Percentiles rank a stretch among this genome's conserved stretches.
Evolutionary conservation across 2,113 vertebrate genomes (phyloP).

Genomic region (Nesogale talazaci): DNA sequence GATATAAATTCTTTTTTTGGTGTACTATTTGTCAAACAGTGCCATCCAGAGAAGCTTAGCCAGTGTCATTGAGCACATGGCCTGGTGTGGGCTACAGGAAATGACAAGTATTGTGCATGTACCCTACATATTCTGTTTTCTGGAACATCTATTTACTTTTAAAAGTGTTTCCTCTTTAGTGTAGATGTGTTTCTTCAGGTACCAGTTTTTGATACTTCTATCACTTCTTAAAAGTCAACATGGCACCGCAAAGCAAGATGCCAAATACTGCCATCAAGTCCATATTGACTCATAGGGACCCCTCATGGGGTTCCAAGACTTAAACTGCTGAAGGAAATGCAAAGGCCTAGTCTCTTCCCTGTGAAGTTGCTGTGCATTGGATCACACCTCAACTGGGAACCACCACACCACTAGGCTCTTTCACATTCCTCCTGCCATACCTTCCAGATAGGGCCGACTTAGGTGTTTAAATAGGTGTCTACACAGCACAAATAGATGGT

Average conservation of each 20-base stretch:
- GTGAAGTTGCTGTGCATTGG: too few relatives aligned
- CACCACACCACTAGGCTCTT: too few relatives aligned
- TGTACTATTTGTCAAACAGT: not conserved
- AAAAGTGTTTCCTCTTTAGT: not conserved
- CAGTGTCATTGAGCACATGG: not conserved
- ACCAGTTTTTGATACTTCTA: not conserved
- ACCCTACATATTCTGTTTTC: not conserved
- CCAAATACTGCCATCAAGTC: not conserved
- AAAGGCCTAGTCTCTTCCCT: too few relatives aligned
- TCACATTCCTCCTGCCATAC: too few relatives aligned
- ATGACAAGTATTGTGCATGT: not conserved
- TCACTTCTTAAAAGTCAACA: constrained; percentile 15
- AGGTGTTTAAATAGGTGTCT: not conserved
- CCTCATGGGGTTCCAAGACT: too few relatives aligned
- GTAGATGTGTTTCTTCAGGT: not conserved
- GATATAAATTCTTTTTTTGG: not conserved
- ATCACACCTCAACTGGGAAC: too few relatives aligned
- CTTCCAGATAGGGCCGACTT: too few relatives aligned
- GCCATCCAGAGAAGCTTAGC: not conserved
- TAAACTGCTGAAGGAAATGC: too few relatives aligned
- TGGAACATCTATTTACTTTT: not conserved
- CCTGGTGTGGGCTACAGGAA: not conserved
- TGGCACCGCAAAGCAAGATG: not conserved
- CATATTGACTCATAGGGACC: too few relatives aligned
- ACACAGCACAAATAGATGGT: not conserved